These are phyloP conservation scores for Dilophus febrilis DNA, from an alignment of 2,888 invertebrate genomes.

Conservation along the genomic window DNA sequence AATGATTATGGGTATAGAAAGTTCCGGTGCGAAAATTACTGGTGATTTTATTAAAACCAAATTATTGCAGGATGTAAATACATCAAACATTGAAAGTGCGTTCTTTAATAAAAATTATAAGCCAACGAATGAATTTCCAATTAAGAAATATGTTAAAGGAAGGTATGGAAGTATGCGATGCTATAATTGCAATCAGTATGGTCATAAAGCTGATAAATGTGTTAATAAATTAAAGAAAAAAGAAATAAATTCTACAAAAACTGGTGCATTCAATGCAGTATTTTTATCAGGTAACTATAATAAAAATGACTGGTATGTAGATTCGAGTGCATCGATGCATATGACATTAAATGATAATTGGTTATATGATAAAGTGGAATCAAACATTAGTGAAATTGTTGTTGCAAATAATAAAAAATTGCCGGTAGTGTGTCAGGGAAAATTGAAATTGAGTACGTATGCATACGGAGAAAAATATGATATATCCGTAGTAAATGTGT, in stretches of 20 bases:
- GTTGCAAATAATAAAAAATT: slow-evolving; percentile 8
- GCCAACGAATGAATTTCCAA: neutral
- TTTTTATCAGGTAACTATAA: neutral
- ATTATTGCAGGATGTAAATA: slow-evolving; percentile 11
- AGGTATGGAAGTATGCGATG: neutral
- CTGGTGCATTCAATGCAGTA: neutral
- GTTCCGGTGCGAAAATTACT: slow-evolving; percentile 14
- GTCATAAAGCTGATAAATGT: too few relatives aligned
- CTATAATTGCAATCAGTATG: too few relatives aligned
- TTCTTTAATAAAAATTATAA: neutral
- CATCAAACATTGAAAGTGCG: neutral
- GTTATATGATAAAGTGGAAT: slow-evolving; percentile 1
- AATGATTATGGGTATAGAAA: slow-evolving; percentile 15
- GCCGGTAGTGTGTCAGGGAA: slow-evolving; percentile 8
- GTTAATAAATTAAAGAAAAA: too few relatives aligned
- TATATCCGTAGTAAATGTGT: slow-evolving; percentile 1
- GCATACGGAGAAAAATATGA: neutral
- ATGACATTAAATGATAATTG: slow-evolving; percentile 11
- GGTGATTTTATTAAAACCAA: slow-evolving; percentile 17
- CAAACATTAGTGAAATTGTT: slow-evolving; percentile 2
- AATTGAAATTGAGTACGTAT: slow-evolving; percentile 9
- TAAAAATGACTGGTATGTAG: slow-evolving; percentile 20
- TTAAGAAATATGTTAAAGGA: too few relatives aligned
- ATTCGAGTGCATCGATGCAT: slow-evolving; percentile 15
- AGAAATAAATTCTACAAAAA: neutral